phyloP scores from a whole-genome alignment of 2,888 invertebrate genomes.

The Masnerella sp. region DNA sequence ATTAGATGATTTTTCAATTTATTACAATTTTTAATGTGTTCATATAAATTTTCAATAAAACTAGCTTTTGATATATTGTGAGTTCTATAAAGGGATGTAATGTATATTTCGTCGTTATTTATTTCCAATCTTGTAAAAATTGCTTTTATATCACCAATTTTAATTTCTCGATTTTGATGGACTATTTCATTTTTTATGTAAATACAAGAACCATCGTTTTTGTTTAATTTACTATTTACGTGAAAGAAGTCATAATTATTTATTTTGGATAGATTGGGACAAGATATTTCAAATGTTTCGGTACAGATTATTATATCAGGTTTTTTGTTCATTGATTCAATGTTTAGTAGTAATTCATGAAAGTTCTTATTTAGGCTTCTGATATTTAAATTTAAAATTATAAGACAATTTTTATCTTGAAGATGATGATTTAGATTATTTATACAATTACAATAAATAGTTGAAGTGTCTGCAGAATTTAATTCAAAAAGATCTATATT shows the following conservation, averaged over 20 bases:
- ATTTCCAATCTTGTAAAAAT: background rate
- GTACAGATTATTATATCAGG: conserved; percentile 24
- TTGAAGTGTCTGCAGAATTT: background rate
- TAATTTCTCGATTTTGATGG: background rate
- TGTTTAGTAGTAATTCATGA: background rate
- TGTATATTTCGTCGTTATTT: background rate
- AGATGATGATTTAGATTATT: background rate
- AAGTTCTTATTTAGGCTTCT: conserved; percentile 14
- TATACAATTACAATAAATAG: background rate
- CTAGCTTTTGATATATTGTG: too few relatives aligned
- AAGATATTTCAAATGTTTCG: conserved; percentile 15
- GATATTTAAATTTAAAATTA: conserved; percentile 17
- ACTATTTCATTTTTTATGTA: conserved; percentile 3
- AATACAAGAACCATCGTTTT: conserved; percentile 16
- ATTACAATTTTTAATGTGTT: too few relatives aligned
- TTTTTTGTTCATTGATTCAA: background rate
- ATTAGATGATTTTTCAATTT: too few relatives aligned
- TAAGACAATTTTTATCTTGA: background rate
- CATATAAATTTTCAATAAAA: too few relatives aligned
- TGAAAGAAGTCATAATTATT: background rate
- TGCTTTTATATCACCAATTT: background rate
- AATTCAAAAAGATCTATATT: too few relatives aligned
- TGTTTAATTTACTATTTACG: conserved; percentile 5
- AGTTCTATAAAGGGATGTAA: background rate
- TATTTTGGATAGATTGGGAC: background rate